A percentile compares a stretch with the other conserved stretches of the same genome.
phyloP scores from a whole-genome alignment of 2,113 vertebrate species.

The Argyrosomus japonicus region DNA sequence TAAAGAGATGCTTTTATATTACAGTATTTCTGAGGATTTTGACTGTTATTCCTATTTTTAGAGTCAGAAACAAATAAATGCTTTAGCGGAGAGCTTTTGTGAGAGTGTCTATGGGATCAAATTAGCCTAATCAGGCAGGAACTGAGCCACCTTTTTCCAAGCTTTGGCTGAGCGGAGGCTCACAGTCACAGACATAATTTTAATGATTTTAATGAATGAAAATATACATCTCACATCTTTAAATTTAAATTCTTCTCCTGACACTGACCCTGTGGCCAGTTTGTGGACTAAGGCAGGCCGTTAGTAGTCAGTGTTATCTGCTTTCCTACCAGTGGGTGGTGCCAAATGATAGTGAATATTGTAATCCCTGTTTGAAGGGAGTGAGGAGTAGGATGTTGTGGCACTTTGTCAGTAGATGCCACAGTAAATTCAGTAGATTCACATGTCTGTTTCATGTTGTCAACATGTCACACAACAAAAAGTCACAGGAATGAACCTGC shows the following conservation, averaged over 20 bases:
- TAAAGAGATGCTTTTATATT: no score
- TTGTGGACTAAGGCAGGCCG: background rate
- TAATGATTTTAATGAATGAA: no score
- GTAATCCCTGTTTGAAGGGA: background rate
- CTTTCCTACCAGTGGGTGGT: slow-evolving; percentile 63
- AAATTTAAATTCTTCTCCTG: background rate
- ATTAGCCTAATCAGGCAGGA: no score
- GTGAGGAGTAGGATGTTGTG: background rate
- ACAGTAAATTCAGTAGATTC: no score
- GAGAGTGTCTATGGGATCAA: no score
- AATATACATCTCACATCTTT: background rate
- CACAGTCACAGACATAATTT: no score
- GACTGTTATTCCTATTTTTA: no score
- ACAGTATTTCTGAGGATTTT: no score
- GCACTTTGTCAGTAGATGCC: background rate
- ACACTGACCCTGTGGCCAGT: background rate
- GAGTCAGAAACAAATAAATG: no score
- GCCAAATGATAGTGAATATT: slow-evolving; percentile 51
- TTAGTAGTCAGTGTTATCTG: background rate
- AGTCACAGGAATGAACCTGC: background rate
- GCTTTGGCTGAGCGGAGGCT: no score
- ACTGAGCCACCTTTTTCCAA: no score
- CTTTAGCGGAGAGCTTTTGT: no score
- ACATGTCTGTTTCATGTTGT: background rate
- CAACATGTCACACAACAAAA: background rate